Base-by-base conservation (phyloP, 2,888 invertebrate genomes). In the Parnassius glacialis region DNA sequence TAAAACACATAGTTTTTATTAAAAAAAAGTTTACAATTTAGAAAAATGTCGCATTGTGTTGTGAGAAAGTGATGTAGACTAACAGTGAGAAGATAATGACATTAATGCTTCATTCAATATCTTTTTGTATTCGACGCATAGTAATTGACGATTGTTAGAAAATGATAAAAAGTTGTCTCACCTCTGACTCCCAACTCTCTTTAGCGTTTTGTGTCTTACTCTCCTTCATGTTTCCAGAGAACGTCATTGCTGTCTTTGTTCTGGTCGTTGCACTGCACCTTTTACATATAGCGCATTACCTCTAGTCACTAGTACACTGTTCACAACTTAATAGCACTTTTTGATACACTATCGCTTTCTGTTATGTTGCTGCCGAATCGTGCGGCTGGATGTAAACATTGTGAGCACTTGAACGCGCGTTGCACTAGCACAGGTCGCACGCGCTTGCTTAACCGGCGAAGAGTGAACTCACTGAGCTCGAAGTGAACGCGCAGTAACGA, bases 151-250 rank as follows among this genome's bases (percentile, higher is more conserved):
- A 57, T 62, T 63, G 58, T 44, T 58, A 57, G 59, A 57, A 52
- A 53, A 61, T 63, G 64, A 76, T 76, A 76, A 67, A 68, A 65
- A 59, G 58, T 62, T 62, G 65, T 69, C 82, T 87, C 78, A 91
- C 91, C 85, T 91, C 90, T 11, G 91, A 85, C 79, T 91, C 89
- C 91, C 91, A 91, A 68, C 84, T 78, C 72, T 90, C 83, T 80
- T 90, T 90, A 69, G 75, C 82, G 72, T 76, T 77, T 72, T 85
- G 83, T 74, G 87, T 80, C 75, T 90, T 90, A 71, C 75, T 86
- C 81, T 90, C 90, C 82, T 88, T 90, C 87, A 87, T 88, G 69
- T 82, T 90, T 72, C 87, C 90, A 75, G 90, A 86, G 75, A 87
- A 85, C 77, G 87, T 89, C 89, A 90, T 90, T 65, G 72, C 78